phyloP scores from a whole-genome alignment of 2,113 vertebrate species.

The Coptodon bakossiorum region DNA sequence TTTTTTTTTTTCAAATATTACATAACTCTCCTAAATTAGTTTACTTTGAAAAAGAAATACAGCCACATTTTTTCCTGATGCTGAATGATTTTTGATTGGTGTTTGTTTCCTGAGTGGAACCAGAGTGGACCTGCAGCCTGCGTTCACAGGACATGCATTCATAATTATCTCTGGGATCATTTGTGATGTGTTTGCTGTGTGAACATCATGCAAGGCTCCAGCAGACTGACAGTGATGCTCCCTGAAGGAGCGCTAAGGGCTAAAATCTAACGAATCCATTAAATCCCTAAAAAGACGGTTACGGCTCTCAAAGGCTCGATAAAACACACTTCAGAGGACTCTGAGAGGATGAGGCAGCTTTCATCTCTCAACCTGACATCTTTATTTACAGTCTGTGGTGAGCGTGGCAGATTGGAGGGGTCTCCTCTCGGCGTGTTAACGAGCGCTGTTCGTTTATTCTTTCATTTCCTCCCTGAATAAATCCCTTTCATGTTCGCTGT shows the following conservation, averaged over 20 bases:
- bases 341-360: conserved; percentile 12
- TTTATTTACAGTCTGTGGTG: conserved; percentile 37
- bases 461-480: neutral
- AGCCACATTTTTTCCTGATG: neutral
- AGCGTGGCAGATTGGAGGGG: neutral
- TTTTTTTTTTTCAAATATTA: neutral
- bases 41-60: no score
- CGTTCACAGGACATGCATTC: neutral
- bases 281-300: conserved; percentile 22
- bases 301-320: conserved; percentile 4
- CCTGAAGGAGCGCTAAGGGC: conserved; percentile 12
- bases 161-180: neutral
- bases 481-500: conserved; percentile 5
- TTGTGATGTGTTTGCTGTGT: neutral
- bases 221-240: neutral
- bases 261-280: conserved; percentile 38
- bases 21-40: neutral
- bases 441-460: neutral
- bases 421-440: neutral
- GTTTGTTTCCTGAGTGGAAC: neutral
- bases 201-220: neutral
- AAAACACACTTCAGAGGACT: conserved; percentile 33
- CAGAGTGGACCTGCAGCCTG: neutral
- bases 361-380: conserved; percentile 37
- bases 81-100: neutral